A percentile compares a stretch with the other conserved stretches of the same genome.
Conservation (phyloP, 2,113 vertebrate species). For the Serilophus lunatus region DNA sequence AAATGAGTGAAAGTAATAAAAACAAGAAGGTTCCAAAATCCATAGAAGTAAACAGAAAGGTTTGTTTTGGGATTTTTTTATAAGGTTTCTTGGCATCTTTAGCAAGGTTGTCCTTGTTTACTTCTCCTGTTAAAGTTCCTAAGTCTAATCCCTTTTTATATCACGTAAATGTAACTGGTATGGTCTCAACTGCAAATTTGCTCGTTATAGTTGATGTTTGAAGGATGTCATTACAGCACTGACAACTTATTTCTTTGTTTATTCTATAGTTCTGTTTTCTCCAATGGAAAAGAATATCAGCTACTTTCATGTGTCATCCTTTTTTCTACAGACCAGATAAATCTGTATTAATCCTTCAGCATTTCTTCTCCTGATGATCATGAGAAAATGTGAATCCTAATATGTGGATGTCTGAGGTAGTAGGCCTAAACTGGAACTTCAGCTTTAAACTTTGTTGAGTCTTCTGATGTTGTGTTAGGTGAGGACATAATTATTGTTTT, state of each 20-base stretch:
- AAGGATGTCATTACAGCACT: background rate
- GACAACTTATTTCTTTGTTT: background rate
- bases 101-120: background rate
- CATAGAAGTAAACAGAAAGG: background rate
- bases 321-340: background rate
- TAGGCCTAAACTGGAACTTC: background rate
- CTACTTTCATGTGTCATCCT: background rate
- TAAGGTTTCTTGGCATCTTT: background rate
- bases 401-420: background rate
- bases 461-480: fast-evolving
- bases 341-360: background rate
- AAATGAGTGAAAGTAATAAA: background rate
- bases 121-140: background rate
- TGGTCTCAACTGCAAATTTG: background rate
- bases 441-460: background rate
- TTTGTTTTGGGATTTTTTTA: background rate
- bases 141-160: background rate
- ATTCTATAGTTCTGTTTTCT: background rate
- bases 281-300: background rate
- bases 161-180: background rate
- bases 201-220: background rate
- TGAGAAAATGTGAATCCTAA: background rate
- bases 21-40: background rate
- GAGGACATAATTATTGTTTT: background rate
- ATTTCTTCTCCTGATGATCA: background rate